A percentile compares a stretch with the other conserved stretches of the same genome.
These are phyloP conservation scores for Drosophila orosa DNA, from an alignment of 1,140 invertebrate species.

Conservation along the genomic window DNA sequence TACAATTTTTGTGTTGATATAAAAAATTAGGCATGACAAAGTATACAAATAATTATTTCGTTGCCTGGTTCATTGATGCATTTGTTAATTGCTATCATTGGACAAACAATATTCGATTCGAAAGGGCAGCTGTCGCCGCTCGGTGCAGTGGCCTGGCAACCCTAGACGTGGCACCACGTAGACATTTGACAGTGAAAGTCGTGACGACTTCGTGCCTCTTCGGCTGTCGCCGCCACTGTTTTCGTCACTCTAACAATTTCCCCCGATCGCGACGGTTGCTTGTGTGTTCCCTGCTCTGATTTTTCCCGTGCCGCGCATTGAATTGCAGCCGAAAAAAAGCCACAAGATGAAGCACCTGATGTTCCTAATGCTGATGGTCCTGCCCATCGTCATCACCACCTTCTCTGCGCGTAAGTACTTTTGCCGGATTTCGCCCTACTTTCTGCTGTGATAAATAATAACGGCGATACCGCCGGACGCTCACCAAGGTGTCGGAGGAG, in stretches of 20 bases:
- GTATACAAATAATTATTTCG: neutral
- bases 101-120: neutral
- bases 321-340: slow-evolving; percentile 17
- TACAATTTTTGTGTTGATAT: neutral
- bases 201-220: slow-evolving; percentile 56
- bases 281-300: slow-evolving; percentile 22
- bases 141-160: slow-evolving; percentile 24
- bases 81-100: neutral
- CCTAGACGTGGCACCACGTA: slow-evolving; percentile 79
- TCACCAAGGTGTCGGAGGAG: neutral
- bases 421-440: neutral
- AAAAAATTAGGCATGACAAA: neutral
- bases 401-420: slow-evolving; percentile 86
- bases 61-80: slow-evolving; percentile 11
- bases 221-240: slow-evolving; percentile 56
- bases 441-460: slow-evolving; percentile 4
- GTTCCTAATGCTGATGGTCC: slow-evolving; percentile 85
- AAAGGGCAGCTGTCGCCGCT: neutral
- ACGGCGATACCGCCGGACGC: slow-evolving; percentile 13
- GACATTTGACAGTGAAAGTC: slow-evolving; percentile 77
- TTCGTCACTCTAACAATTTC: slow-evolving; percentile 61
- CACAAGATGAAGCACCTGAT: slow-evolving; percentile 86
- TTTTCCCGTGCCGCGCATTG: slow-evolving; percentile 34
- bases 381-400: slow-evolving; percentile 86
- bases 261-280: slow-evolving; percentile 49